A percentile compares a stretch with the other conserved stretches of the same genome.
Evolutionary conservation across 2,797 vertebrate genomes (phyloP).

Genomic region (Bufotes viridis): DNA sequence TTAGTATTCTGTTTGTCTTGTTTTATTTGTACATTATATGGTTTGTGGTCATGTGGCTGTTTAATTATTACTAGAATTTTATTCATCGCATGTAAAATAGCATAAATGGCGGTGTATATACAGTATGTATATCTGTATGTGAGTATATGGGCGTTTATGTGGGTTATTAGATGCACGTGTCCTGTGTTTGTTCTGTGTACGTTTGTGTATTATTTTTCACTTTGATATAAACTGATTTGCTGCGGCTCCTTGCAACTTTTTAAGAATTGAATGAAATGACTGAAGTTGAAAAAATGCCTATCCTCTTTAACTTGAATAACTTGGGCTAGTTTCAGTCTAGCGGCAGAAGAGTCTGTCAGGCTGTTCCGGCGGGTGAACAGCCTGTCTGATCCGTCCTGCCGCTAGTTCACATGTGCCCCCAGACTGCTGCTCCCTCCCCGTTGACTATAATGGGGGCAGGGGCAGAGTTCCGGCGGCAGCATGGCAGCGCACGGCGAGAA

Average conservation of each 20-base stretch:
- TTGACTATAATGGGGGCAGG: too few relatives aligned
- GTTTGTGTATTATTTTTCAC: background rate
- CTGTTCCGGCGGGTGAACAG: too few relatives aligned
- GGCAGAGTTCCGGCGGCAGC: too few relatives aligned
- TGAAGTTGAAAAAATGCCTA: background rate
- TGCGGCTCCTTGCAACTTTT: background rate
- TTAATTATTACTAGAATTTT: background rate
- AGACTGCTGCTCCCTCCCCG: too few relatives aligned
- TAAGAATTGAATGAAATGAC: background rate
- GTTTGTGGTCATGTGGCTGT: background rate
- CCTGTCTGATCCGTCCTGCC: too few relatives aligned
- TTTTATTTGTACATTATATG: background rate
- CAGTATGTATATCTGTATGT: background rate
- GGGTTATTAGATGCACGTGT: background rate
- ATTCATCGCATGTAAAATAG: background rate
- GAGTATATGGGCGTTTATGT: background rate
- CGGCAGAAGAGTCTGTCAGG: too few relatives aligned
- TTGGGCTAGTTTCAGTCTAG: too few relatives aligned
- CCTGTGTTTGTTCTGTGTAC: background rate
- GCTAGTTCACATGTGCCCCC: too few relatives aligned
- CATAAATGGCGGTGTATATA: background rate
- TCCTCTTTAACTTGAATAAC: too few relatives aligned
- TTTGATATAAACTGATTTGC: background rate
- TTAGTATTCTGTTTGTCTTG: background rate
- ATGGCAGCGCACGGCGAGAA: too few relatives aligned